Conservation (phyloP, 2,797 vertebrate genomes). For the Rhinoraja longicauda region DNA sequence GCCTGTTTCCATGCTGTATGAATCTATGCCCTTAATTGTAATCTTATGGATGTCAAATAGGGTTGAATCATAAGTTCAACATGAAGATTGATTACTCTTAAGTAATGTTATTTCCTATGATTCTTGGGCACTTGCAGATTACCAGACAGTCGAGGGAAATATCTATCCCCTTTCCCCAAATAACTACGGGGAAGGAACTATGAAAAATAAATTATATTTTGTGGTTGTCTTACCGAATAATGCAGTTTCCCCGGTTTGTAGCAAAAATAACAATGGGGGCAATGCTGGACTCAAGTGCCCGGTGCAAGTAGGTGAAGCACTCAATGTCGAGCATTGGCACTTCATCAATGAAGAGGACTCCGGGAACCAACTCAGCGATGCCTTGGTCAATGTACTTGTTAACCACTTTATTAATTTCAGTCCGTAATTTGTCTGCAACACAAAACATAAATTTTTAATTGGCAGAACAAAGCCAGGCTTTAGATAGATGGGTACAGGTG, state of each 20-base stretch:
- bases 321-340: constrained; percentile 99
- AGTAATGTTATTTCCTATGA: background rate
- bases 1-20: no score
- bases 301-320: constrained; percentile 95
- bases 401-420: constrained; percentile 98
- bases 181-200: background rate
- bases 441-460: background rate
- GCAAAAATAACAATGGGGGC: constrained; percentile 96
- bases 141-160: background rate
- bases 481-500: no score
- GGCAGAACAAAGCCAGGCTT: no score
- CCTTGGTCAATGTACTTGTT: constrained; percentile 98
- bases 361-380: constrained; percentile 89
- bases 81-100: background rate
- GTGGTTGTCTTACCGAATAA: constrained; percentile 71
- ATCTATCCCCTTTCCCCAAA: background rate
- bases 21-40: no score
- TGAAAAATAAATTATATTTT: background rate
- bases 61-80: background rate
- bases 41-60: background rate
- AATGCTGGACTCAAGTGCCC: constrained; percentile 89
- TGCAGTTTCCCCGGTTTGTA: constrained; percentile 91
- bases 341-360: constrained; percentile 92
- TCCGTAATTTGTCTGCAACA: constrained; percentile 80
- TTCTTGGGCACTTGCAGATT: background rate